Percentiles rank a stretch among this genome's conserved stretches.
Conservation (phyloP, 2,113 vertebrate genomes). For the Apus apus region DNA sequence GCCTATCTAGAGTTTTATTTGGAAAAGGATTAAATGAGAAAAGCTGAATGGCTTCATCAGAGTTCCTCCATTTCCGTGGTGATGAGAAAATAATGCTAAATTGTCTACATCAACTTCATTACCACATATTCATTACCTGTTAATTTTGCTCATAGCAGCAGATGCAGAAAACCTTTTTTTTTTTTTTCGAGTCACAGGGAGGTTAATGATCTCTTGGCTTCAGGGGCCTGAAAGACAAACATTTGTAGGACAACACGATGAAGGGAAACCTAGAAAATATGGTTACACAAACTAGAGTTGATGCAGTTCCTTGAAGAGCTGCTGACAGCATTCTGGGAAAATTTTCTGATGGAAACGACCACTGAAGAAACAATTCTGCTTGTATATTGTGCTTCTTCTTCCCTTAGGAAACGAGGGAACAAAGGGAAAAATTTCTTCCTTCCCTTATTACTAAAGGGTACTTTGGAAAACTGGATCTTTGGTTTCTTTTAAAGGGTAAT, state of each 20-base stretch:
- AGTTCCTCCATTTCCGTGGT: background rate
- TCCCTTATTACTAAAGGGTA: background rate
- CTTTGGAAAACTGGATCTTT: background rate
- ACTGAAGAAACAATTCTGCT: background rate
- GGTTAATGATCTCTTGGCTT: background rate
- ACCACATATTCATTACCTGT: background rate
- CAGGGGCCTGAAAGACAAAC: constrained; percentile 3
- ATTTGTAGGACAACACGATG: background rate
- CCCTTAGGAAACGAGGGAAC: background rate
- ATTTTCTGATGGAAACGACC: background rate
- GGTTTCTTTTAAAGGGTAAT: constrained; percentile 5
- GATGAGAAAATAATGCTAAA: background rate
- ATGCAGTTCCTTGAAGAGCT: background rate
- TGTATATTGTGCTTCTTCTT: constrained; percentile 25
- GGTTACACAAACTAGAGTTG: background rate
- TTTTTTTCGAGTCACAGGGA: background rate
- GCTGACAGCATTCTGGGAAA: background rate
- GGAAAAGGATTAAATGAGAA: background rate
- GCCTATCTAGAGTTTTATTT: background rate
- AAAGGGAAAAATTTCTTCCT: background rate
- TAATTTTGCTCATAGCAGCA: background rate
- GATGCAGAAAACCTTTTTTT: background rate
- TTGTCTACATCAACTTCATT: background rate
- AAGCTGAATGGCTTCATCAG: background rate
- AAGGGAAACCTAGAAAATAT: background rate